These are phyloP conservation scores for Empis livida DNA, from an alignment of 2,888 invertebrate genomes.

Conservation along the genomic window DNA sequence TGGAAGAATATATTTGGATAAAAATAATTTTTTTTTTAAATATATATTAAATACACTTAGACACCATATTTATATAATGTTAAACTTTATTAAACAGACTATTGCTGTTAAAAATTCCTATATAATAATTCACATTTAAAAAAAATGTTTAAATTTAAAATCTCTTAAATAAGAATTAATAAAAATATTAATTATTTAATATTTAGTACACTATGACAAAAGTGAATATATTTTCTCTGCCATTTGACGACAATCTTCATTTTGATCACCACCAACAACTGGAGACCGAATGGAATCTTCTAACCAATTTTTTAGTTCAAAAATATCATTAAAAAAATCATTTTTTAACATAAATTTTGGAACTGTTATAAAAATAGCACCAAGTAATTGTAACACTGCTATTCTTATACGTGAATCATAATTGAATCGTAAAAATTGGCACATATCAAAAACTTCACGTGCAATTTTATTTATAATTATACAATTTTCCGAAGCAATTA, in stretches of 20 bases:
- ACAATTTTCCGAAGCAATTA: slow-evolving; percentile 56
- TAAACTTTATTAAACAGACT: no score
- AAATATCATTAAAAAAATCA: slow-evolving; percentile 47
- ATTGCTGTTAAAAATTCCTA: no score
- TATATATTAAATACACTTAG: no score
- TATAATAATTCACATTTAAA: no score
- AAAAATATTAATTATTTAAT: no score
- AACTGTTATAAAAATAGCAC: slow-evolving; percentile 48
- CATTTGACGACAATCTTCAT: slow-evolving; percentile 48
- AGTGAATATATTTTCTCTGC: slow-evolving; percentile 45
- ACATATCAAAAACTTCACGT: slow-evolving; percentile 54
- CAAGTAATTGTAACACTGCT: slow-evolving; percentile 53
- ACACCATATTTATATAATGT: no score
- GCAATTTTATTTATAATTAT: slow-evolving; percentile 49
- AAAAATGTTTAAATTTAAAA: background rate
- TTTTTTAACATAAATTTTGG: slow-evolving; percentile 43
- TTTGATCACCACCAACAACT: slow-evolving; percentile 47
- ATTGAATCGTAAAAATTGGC: slow-evolving; percentile 52
- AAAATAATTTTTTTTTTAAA: background rate
- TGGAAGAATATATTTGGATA: slow-evolving; percentile 3
- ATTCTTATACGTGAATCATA: slow-evolving; percentile 51
- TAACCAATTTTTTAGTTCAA: slow-evolving; percentile 57
- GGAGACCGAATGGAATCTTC: slow-evolving; percentile 43
- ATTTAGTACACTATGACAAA: slow-evolving; percentile 23
- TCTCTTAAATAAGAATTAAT: no score